These are phyloP conservation scores for Hyposoter didymator DNA, from an alignment of 2,888 invertebrate genomes.

Conservation along the genomic window DNA sequence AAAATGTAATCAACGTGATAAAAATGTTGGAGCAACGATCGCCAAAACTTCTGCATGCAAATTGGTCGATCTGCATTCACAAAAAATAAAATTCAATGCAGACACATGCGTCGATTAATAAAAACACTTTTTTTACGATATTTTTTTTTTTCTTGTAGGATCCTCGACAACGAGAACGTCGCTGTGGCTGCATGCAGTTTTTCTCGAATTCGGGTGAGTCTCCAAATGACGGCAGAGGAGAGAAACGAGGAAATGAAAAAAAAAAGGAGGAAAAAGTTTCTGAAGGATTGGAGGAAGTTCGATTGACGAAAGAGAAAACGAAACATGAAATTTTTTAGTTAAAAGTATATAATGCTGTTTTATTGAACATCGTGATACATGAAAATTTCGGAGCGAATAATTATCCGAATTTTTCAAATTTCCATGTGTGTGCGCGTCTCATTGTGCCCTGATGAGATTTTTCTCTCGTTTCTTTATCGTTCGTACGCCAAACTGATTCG, in stretches of 20 bases:
- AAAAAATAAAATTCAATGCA: not conserved
- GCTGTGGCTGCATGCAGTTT: slow-evolving; percentile 84
- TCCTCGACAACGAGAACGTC: slow-evolving; percentile 19
- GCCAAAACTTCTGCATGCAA: not conserved
- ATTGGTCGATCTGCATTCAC: not conserved
- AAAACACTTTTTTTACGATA: not conserved
- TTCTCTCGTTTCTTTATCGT: slow-evolving; percentile 11
- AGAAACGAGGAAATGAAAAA: not conserved
- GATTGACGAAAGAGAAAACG: not conserved
- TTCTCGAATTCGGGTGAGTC: slow-evolving; percentile 29
- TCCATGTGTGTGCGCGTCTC: slow-evolving; percentile 11
- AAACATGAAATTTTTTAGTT: slow-evolving; percentile 35
- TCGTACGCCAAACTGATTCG: slow-evolving; percentile 38
- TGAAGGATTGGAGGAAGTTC: not conserved
- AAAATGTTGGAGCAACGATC: not conserved
- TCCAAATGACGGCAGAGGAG: slow-evolving; percentile 12
- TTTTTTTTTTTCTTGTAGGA: not conserved
- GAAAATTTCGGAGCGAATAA: slow-evolving; percentile 60
- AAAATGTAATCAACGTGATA: not conserved
- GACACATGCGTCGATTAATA: slow-evolving; percentile 23
- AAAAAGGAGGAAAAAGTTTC: not conserved
- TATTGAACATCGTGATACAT: slow-evolving; percentile 69
- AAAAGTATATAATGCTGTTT: slow-evolving; percentile 73
- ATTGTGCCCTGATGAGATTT: slow-evolving; percentile 2
- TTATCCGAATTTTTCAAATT: slow-evolving; percentile 41